A percentile compares a stretch with the other conserved stretches of the same genome.
phyloP scores from a whole-genome alignment of 1,140 invertebrate species.

The Bombus confusus region DNA sequence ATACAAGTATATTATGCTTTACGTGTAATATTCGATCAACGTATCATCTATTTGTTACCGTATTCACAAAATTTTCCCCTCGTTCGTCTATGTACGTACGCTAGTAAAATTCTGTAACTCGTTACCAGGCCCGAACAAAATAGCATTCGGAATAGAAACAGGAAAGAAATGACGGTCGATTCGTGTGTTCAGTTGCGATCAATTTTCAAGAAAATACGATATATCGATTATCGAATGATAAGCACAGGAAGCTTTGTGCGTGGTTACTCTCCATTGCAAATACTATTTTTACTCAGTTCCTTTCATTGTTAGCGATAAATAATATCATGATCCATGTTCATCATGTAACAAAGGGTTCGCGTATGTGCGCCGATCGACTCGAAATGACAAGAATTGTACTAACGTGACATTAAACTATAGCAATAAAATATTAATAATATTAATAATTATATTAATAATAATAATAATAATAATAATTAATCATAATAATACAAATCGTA shows the following conservation, averaged over 20 bases:
- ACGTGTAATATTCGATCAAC: neutral
- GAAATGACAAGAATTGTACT: conserved; percentile 57
- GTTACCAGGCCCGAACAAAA: neutral
- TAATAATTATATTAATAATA: conserved; percentile 51
- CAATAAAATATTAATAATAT: conserved; percentile 49
- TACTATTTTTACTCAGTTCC: conserved; percentile 3
- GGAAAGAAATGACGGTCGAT: neutral
- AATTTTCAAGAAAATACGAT: neutral
- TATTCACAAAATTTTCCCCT: neutral
- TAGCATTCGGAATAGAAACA: conserved; percentile 14
- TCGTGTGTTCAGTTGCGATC: neutral
- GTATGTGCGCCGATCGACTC: conserved; percentile 20
- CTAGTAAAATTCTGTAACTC: conserved; percentile 56
- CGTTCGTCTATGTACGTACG: conserved; percentile 27
- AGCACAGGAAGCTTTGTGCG: neutral
- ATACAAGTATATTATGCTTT: neutral
- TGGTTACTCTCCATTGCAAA: neutral
- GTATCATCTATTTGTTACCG: neutral
- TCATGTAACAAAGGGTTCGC: neutral
- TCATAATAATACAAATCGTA: conserved; percentile 52
- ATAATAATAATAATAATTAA: conserved; percentile 1
- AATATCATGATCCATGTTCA: conserved; percentile 1
- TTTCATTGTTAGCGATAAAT: conserved; percentile 30
- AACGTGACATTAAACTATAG: conserved; percentile 48
- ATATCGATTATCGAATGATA: neutral